Evolutionary conservation across 2,888 invertebrate species (phyloP).

Genomic region (Trissoscelio sp.): DNA sequence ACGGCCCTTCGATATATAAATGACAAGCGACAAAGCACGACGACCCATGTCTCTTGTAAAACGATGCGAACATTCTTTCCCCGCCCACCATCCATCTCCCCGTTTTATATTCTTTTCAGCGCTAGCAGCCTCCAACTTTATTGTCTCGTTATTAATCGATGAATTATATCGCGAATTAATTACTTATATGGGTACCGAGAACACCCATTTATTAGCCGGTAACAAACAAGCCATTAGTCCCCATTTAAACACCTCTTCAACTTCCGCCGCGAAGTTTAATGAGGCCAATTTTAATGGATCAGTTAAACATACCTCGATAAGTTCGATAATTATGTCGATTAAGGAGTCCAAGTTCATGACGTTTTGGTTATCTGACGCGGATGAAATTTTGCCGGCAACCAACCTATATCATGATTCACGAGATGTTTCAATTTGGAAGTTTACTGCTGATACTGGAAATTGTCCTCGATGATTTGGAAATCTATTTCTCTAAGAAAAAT

Average conservation of each 20-base stretch:
- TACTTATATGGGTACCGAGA: constrained; percentile 22
- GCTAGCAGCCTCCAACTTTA: too few relatives aligned
- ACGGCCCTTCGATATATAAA: constrained; percentile 57
- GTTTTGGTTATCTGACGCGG: too few relatives aligned
- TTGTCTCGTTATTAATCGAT: constrained; percentile 34
- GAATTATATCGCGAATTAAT: constrained; percentile 45
- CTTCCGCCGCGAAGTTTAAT: constrained; percentile 33
- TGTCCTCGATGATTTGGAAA: too few relatives aligned
- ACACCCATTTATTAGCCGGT: constrained; percentile 38
- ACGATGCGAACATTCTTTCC: constrained; percentile 16
- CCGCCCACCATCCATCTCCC: background rate
- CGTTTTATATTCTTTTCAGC: background rate
- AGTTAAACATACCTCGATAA: constrained; percentile 29
- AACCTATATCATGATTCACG: too few relatives aligned
- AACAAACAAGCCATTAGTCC: constrained; percentile 48
- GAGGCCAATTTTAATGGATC: constrained; percentile 52
- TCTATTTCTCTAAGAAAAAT: too few relatives aligned
- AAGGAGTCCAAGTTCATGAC: too few relatives aligned
- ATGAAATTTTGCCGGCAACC: too few relatives aligned
- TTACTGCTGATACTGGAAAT: too few relatives aligned
- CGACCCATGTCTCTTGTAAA: constrained; percentile 50
- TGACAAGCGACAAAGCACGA: constrained; percentile 57
- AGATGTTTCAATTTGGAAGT: too few relatives aligned
- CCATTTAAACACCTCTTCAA: constrained; percentile 37
- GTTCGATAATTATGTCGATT: constrained; percentile 42